Conservation (phyloP, 2,797 vertebrate species). For the Fistularia commersonii region DNA sequence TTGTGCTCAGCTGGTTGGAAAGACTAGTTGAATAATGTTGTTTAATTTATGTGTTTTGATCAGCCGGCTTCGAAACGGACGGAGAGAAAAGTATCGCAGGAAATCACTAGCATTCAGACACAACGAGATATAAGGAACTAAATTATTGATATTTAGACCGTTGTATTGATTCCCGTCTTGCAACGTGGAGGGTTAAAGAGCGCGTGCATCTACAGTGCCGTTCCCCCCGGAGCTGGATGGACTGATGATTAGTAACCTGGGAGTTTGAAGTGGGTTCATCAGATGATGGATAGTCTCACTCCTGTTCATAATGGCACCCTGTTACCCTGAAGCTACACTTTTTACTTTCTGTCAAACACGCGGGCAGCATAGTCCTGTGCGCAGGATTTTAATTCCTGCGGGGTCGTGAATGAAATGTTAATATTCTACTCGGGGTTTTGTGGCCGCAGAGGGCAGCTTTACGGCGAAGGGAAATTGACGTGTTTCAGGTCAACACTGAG, state of each 20-base stretch:
- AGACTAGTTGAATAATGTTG: too few species aligned
- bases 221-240: constrained; percentile 6
- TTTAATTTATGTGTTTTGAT: too few species aligned
- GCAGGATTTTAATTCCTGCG: constrained; percentile 6
- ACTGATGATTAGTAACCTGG: constrained; percentile 14
- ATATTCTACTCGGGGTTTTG: constrained; percentile 46
- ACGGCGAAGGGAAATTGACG: constrained; percentile 47
- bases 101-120: not conserved
- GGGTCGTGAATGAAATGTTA: constrained; percentile 25
- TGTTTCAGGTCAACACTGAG: constrained; percentile 40
- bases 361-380: constrained; percentile 5
- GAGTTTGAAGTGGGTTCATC: constrained; percentile 17
- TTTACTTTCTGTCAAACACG: constrained; percentile 10
- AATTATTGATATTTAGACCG: not conserved
- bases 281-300: constrained; percentile 19
- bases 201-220: not conserved
- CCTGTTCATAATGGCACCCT: constrained; percentile 12
- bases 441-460: constrained; percentile 33
- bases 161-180: not conserved
- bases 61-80: too few species aligned
- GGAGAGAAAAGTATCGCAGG: too few species aligned
- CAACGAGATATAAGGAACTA: not conserved
- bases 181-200: constrained; percentile 6
- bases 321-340: constrained; percentile 7
- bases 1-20: too few species aligned